Conservation (phyloP, 2,113 vertebrate genomes). For the Sylvicapra grimmia region DNA sequence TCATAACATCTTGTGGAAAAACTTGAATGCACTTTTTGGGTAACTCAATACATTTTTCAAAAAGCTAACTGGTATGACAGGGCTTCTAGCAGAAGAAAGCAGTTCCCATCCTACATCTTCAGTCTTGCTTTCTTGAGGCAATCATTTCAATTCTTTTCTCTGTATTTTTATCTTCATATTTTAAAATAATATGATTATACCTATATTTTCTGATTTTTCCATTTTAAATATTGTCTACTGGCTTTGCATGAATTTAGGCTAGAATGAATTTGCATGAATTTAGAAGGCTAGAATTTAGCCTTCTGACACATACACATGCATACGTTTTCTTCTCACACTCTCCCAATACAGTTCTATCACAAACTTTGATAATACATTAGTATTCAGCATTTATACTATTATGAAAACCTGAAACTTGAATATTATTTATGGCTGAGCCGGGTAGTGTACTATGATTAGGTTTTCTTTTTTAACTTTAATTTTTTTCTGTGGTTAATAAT, state of each 20-base stretch:
- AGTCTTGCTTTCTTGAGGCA: not conserved
- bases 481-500: not conserved
- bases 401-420: not conserved
- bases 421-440: not conserved
- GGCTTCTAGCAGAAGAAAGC: not conserved
- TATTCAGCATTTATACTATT: not conserved
- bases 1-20: not conserved
- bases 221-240: not conserved
- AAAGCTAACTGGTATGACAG: not conserved
- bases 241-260: not conserved
- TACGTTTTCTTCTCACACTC: not conserved
- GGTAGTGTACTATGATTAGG: not conserved
- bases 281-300: not conserved
- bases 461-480: not conserved
- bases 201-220: not conserved
- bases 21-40: not conserved
- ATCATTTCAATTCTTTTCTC: not conserved
- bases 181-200: not conserved
- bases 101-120: fast-evolving
- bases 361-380: not conserved
- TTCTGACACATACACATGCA: not conserved
- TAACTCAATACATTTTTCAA: too few relatives aligned
- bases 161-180: not conserved
- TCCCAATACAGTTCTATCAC: not conserved
- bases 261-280: too few relatives aligned